Evolutionary conservation across 2,888 invertebrate genomes (phyloP), one percentile per base, ranked within the genome.

Genomic region (Isoperla grammatica): DNA sequence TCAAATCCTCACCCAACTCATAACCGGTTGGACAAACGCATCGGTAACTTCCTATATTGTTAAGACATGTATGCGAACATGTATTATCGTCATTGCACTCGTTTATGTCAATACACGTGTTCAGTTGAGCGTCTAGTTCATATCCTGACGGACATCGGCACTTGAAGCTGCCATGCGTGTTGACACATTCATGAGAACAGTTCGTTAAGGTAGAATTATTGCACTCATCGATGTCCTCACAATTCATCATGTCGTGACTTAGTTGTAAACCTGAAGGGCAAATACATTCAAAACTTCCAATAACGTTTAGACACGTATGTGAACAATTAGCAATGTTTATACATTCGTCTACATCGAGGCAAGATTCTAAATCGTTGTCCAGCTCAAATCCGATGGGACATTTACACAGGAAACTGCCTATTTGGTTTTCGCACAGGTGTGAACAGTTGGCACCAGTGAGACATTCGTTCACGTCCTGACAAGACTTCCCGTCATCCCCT

Each of bases 1-100:
- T 68, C 9, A 65, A 66, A 67, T 81, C 78, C 0, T 70, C 69
- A 2, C 70, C 69, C 13, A 81, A 67, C 60, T 74, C 74, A 68
- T 78, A 82, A 1, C 81, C 81, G 11, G 70, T 65, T 1, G 76
- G 72, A 67, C 86, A 86, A 60, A 73, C 72, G 68, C 87, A 87
- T 37, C 73, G 71, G 68, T 79, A 86, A 19, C 81, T 79, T 13
- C 86, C 86, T 9, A 75, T 70, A 0, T 78, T 78, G 68, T 86
- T 85, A 43, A 80, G 74, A 69, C 87, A 88, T 22, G 73, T 69
- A 61, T 78, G 75, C 2, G 79, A 76, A 61, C 80, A 80, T 1
- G 54, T 65, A 76, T 76, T 77, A 57, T 70, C 59, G 5, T 68
- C 75, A 43, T 74, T 76, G 23, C 75, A 71, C 1, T 75, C 73